Conservation (phyloP, 2,797 vertebrate species). For the Buceros bicornis region DNA sequence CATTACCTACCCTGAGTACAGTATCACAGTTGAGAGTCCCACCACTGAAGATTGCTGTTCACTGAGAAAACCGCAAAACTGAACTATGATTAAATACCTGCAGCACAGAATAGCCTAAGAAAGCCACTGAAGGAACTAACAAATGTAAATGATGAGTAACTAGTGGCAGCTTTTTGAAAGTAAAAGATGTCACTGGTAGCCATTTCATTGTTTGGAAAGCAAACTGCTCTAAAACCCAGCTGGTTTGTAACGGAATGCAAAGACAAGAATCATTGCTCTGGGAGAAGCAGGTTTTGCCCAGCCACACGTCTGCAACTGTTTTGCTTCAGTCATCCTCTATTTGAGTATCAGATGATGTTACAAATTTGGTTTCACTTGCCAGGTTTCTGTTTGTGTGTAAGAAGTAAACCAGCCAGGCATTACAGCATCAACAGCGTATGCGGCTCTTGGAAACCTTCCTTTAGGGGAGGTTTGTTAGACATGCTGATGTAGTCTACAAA, state of each 20-base stretch:
- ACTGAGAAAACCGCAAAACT: background rate
- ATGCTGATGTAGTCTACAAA: background rate
- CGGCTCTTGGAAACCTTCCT: background rate
- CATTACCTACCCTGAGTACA: background rate
- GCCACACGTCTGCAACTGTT: background rate
- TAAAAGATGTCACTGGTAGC: background rate
- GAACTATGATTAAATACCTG: background rate
- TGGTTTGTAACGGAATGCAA: background rate
- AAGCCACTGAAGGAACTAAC: background rate
- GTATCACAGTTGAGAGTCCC: background rate
- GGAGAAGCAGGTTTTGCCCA: background rate
- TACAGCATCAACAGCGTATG: conserved; percentile 29
- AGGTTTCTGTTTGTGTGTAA: conserved; percentile 16
- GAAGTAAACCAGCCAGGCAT: background rate
- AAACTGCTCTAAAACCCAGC: background rate
- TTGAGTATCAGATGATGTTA: background rate
- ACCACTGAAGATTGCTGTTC: fast-evolving
- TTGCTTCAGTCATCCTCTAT: background rate
- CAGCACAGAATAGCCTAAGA: background rate
- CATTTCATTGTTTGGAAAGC: background rate
- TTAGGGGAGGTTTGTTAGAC: background rate
- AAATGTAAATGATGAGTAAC: background rate
- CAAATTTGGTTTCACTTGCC: background rate
- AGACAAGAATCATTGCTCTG: background rate
- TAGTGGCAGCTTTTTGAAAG: background rate